Evolutionary conservation across 1,140 invertebrate species (phyloP), one percentile per base, ranked within the genome.

Genomic region (Bombus superbus): DNA sequence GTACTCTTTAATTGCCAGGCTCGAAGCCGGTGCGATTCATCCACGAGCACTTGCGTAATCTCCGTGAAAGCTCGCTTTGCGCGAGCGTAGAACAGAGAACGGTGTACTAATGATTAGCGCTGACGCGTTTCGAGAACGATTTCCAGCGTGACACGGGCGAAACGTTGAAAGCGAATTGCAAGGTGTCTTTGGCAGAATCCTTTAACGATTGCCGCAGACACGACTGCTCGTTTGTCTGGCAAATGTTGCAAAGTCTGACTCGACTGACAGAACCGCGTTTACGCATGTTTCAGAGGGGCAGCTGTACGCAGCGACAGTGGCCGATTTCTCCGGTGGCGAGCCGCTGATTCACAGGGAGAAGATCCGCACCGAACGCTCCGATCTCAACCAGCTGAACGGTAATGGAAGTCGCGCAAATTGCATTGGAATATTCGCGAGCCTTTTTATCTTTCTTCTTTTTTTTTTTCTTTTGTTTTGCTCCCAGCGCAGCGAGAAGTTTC

Each of bases 251-350:
- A n/a, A 62, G 59, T 11, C n/a, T 76, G 80, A 40, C 64, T 32
- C 59, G 72, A 89, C 88, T 89, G 73, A 86, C 57, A 64, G 71
- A 32, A 32, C 2, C 47, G 38, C 88, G 71, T 90, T 90, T 90
- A 81, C 83, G 80, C 68, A 81, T 91, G 89, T 94, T 96, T 82
- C 95, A 97, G 98, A 98, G 94, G 98, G 97, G 38, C 97, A 98
- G 92, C 95, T 99, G 84, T 99, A 98, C 95, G 97, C 98, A 40
- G 99, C 98, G 35, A 99, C 99, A n/a, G 98, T 99, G 57, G 98
- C 98, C 3, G 98, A 99, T 95, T 98, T 99, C 94, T 98, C 98
- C 18, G 98, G 98, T 68, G 97, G 97, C 22, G 98, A 99, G 95
- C 98, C 98, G 0, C 96, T 99, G 18, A 99, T 99, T 93, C 98